Conservation (phyloP, 2,113 vertebrate genomes). For the Megalops atlanticus region DNA sequence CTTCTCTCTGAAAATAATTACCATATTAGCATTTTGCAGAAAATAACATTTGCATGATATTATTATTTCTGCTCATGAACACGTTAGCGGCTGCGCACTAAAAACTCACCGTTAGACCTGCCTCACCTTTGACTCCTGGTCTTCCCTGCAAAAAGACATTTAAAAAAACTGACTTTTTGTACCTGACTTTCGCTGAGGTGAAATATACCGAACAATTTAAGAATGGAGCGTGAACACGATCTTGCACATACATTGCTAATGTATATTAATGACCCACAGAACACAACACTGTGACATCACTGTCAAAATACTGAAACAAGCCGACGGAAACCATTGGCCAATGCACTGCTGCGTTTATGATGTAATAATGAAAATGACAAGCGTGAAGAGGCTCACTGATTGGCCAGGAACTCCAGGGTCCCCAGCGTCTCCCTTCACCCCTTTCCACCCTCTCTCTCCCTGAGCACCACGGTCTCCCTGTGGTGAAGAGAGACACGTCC, state of each 20-base stretch:
- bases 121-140: conserved; percentile 79
- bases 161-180: not conserved
- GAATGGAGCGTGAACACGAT: too few relatives aligned
- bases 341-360: too few relatives aligned
- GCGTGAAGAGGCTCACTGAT: conserved; percentile 63
- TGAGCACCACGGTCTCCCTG: conserved; percentile 79
- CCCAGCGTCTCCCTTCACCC: conserved; percentile 78
- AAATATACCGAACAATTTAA: too few relatives aligned
- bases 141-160: conserved; percentile 65
- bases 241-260: too few relatives aligned
- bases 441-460: conserved; percentile 83
- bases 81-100: not conserved
- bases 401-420: conserved; percentile 78
- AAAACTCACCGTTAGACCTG: conserved; percentile 80
- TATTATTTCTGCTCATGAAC: not conserved
- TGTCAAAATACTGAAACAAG: too few relatives aligned
- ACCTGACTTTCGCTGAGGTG: not conserved
- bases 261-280: too few relatives aligned
- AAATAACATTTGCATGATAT: not conserved
- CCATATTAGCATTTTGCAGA: not conserved
- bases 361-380: not conserved
- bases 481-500: conserved; percentile 17
- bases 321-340: too few relatives aligned
- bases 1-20: conserved; percentile 76
- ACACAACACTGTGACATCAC: too few relatives aligned